Conservation (phyloP, 1,140 invertebrate species). For the Drosophila miranda region DNA sequence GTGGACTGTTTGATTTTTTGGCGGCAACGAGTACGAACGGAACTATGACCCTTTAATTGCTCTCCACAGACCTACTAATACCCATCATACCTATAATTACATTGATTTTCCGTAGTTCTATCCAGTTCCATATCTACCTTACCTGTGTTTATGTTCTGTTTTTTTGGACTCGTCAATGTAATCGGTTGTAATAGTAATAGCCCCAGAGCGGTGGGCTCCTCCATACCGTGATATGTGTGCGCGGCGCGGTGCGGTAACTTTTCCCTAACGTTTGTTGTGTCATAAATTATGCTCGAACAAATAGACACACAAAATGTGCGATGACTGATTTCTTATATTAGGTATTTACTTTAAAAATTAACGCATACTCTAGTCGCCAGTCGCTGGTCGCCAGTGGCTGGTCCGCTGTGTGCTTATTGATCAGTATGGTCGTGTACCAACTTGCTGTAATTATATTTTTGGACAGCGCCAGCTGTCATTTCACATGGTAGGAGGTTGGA, state of each 20-base stretch:
- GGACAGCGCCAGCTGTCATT: constrained; percentile 58
- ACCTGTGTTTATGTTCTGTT: constrained; percentile 10
- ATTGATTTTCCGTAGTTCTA: constrained; percentile 64
- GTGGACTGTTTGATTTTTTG: constrained; percentile 31
- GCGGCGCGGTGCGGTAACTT: constrained; percentile 1
- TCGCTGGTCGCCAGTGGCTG: neutral
- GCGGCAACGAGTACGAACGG: constrained; percentile 36
- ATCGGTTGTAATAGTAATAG: constrained; percentile 59
- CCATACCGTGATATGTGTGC: constrained; percentile 11
- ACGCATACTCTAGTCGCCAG: constrained; percentile 45
- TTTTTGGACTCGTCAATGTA: constrained; percentile 68
- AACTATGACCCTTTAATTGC: constrained; percentile 58
- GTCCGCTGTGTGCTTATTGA: constrained; percentile 61
- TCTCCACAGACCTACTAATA: constrained; percentile 12
- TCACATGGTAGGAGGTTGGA: constrained; percentile 38
- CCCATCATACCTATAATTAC: constrained; percentile 49
- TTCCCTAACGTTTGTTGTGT: constrained; percentile 24
- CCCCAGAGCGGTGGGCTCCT: neutral
- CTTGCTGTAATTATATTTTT: constrained; percentile 44
- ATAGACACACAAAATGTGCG: constrained; percentile 29
- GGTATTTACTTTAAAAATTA: constrained; percentile 75
- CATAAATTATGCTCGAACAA: constrained; percentile 72
- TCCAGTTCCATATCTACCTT: constrained; percentile 38
- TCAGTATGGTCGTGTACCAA: constrained; percentile 66
- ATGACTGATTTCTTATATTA: constrained; percentile 42